Evolutionary conservation across 2,113 vertebrate genomes (phyloP), one percentile per base, ranked within the genome.

Genomic region (Garra rufa): DNA sequence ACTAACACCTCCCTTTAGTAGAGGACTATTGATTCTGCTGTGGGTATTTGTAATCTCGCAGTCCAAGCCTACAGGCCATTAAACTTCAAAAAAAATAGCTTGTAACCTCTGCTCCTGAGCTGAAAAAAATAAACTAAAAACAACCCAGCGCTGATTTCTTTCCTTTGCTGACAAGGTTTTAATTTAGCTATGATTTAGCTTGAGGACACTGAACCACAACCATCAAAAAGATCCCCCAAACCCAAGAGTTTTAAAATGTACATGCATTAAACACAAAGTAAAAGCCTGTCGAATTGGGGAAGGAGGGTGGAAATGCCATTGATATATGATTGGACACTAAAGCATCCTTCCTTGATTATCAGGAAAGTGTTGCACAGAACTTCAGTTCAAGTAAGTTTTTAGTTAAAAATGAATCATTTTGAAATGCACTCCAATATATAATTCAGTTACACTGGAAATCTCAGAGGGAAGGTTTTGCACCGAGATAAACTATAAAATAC

Each of bases 1-100:
- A 78, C 9, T n/a, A 86, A 75, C 30, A 59, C 52, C 52, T n/a
- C 38, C 43, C 48, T 70, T 43, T 75, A 44, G 77, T 38, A 79
- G 71, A 84, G 80, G n/a, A 76, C 76, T 84, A 88, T 79, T 85
- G 85, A 88, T 90, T 85, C 61, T 82, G 52, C 34, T 38, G 24
- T 30, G 79, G 50, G 81, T 43, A 34, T 76, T 80, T 82, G 73
- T 82, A 86, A 74, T 59, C 55, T 76, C n/a, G n/a, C 57, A 76
- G 70, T 77, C 67, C 65, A 83, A 83, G 85, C 82, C 82, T 78
- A 83, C 76, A 67, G 81, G 85, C 76, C 46, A 87, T 74, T 81
- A 75, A 52, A 61, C 69, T 87, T 65, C 3, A 46, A 52, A 87
- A 63, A 41, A 52, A 57, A 76, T n/a, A 15, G 38, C 55, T 83